These are phyloP conservation scores for Parapristionchus giblindavisi DNA, from an alignment of 2,888 invertebrate genomes.

Conservation along the genomic window DNA sequence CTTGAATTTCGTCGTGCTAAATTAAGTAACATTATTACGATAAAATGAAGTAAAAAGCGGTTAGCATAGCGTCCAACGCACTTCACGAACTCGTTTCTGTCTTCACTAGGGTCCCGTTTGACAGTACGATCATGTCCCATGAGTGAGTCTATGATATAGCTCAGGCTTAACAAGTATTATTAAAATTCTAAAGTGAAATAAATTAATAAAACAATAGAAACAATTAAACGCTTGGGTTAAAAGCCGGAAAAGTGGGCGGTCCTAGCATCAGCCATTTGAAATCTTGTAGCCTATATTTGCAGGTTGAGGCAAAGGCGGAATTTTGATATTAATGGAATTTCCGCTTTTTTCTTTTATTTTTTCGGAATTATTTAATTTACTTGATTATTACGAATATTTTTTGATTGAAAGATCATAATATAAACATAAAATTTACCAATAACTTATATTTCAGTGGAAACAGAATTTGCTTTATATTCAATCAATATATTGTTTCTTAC, in stretches of 20 bases:
- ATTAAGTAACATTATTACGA: background rate
- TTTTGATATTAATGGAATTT: background rate
- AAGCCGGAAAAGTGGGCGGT: background rate
- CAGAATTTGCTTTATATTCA: too few relatives aligned
- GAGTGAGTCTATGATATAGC: slow-evolving; percentile 8
- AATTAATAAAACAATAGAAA: background rate
- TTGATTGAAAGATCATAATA: too few relatives aligned
- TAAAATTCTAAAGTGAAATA: background rate
- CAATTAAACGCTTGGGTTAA: slow-evolving; percentile 22
- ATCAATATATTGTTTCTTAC: too few relatives aligned
- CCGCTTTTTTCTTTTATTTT: background rate
- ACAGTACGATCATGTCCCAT: slow-evolving; percentile 20
- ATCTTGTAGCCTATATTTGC: too few relatives aligned
- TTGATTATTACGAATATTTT: too few relatives aligned
- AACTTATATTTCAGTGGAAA: too few relatives aligned
- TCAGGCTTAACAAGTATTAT: background rate
- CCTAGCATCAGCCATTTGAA: background rate
- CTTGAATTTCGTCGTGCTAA: slow-evolving; percentile 3
- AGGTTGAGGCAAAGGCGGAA: too few relatives aligned
- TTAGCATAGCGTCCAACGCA: background rate
- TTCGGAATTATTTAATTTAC: background rate
- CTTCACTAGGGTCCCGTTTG: background rate
- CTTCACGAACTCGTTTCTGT: background rate
- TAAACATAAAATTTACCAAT: too few relatives aligned
- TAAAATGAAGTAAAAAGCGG: background rate